phyloP scores from a whole-genome alignment of 2,113 vertebrate genomes.

The Sitta europaea region DNA sequence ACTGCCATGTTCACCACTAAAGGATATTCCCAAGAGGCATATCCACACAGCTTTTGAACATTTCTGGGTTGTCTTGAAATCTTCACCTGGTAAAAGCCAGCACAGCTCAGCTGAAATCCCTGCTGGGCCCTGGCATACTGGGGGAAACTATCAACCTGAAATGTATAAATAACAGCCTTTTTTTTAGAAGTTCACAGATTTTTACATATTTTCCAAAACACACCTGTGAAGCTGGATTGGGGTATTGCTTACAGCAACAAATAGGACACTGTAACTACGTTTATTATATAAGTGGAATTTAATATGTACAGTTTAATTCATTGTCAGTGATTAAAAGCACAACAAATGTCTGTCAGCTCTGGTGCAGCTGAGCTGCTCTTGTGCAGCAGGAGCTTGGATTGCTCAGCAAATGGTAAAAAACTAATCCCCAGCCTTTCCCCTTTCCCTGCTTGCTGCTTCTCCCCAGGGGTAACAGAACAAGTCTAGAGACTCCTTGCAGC shows the following conservation, averaged over 20 bases:
- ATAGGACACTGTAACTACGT: slow-evolving; percentile 51
- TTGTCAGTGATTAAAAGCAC: slow-evolving; percentile 67
- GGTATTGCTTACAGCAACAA: slow-evolving; percentile 31
- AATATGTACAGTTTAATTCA: slow-evolving; percentile 63
- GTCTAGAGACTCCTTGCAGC: background rate
- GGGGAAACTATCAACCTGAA: background rate
- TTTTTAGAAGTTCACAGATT: slow-evolving; percentile 17
- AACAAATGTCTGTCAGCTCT: slow-evolving; percentile 54
- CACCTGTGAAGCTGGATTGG: background rate
- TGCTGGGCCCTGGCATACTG: background rate
- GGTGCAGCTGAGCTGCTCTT: slow-evolving; percentile 55
- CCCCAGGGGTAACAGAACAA: background rate
- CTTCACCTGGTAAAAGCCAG: background rate
- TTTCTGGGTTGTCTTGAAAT: background rate
- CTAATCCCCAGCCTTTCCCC: background rate
- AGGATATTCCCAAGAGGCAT: background rate
- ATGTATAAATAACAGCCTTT: slow-evolving; percentile 27
- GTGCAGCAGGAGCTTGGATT: slow-evolving; percentile 46
- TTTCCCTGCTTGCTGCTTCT: background rate
- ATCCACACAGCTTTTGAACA: background rate
- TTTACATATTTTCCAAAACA: slow-evolving; percentile 40
- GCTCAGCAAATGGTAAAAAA: slow-evolving; percentile 51
- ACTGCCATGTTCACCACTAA: background rate
- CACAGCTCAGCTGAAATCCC: background rate
- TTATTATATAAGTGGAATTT: slow-evolving; percentile 69